These are phyloP conservation scores for Phrynocephalus versicolor DNA, from an alignment of 2,113 vertebrate genomes.

Conservation along the genomic window DNA sequence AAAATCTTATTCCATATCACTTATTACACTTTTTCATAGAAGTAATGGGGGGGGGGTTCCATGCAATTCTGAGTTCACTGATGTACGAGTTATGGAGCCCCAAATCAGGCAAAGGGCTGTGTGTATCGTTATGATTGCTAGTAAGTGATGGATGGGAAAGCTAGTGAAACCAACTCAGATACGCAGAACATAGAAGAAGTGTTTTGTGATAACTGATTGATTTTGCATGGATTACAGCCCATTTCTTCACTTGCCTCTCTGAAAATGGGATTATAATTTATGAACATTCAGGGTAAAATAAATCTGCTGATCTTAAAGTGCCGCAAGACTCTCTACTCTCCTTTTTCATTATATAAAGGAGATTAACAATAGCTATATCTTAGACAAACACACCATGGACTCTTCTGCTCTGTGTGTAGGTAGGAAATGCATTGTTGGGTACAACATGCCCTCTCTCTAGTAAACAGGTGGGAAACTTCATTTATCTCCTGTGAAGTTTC, in stretches of 20 bases:
- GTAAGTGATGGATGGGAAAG: background rate
- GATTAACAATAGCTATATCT: no score
- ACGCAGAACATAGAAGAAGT: no score
- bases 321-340: no score
- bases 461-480: background rate
- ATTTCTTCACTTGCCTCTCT: no score
- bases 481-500: background rate
- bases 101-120: background rate
- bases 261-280: no score
- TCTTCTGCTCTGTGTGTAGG: background rate
- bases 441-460: background rate
- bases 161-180: background rate
- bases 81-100: no score
- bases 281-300: no score
- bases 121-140: background rate
- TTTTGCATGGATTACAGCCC: no score
- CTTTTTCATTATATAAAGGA: no score
- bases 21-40: background rate
- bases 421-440: background rate
- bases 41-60: no score
- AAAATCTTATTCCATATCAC: background rate
- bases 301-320: no score
- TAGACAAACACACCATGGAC: background rate
- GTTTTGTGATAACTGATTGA: no score
- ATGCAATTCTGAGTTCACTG: background rate